Evolutionary conservation across 2,888 invertebrate genomes (phyloP), one percentile per base, ranked within the genome.

Genomic region (Polyploca ridens): DNA sequence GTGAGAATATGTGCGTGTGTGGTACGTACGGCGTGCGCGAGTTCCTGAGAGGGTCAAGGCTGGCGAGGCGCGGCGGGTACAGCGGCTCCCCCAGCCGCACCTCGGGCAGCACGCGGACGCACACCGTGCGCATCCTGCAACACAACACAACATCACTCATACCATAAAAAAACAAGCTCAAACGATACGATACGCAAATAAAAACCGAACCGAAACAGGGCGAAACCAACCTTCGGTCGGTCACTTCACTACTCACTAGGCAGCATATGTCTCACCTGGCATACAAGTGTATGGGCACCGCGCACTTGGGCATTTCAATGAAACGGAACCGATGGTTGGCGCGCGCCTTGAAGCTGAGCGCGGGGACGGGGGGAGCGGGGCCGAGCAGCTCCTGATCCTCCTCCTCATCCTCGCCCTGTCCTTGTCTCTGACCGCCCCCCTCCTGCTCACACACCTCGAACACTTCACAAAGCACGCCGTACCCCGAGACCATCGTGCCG

Each of bases 401-500:
- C 66, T 82, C 86, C 84, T 91, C 92, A 76, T 81, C 41, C 41
- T 41, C 41, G 13, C 41, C 41, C 41, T 41, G 13, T 41, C 13
- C 41, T 41, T 41, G 41, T 13, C 41, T 13, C 41, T 41, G 41
- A 13, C 41, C 76, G 74, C 38, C 76, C 69, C 67, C 65, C 44
- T 74, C 77, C 67, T 82, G 87, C 84, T 91, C 92, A 76, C 81
- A 77, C 67, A 82, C 87, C 84, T 91, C 92, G 77, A 82, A 85
- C 77, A 94, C 90, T 81, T 93, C 93, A 82, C 94, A 94, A 76
- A 94, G 73, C 72, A 90, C 92, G 64, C 94, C 94, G 77, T 88
- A 92, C n/a, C 89, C 90, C 11, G 88, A 88, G 70, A 88, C 71
- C 70, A 72, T 38, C 13, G 66, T 66, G 63, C 88, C 86, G 5